These are phyloP conservation scores for Erebia ligea DNA, from an alignment of 2,888 invertebrate species.

Conservation along the genomic window DNA sequence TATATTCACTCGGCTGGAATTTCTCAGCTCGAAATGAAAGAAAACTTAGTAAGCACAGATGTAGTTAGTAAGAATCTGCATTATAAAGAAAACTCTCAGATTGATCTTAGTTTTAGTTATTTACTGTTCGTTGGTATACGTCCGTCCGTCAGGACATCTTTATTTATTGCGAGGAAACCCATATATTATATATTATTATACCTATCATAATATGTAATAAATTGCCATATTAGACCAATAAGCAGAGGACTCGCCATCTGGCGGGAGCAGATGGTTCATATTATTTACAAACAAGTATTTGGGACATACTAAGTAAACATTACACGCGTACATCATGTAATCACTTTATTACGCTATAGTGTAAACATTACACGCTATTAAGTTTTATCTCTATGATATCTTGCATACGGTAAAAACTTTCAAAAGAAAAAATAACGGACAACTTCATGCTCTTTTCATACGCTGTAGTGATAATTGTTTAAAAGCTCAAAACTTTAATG, in stretches of 20 bases:
- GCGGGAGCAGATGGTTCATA: neutral
- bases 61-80: no score
- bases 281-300: neutral
- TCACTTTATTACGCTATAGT: neutral
- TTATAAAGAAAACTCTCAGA: no score
- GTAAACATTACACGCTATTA: conserved; percentile 2
- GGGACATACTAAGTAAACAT: neutral
- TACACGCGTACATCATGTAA: neutral
- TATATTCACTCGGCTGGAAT: no score
- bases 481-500: neutral
- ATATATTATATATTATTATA: no score
- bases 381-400: neutral
- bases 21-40: no score
- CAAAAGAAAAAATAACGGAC: neutral
- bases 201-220: no score
- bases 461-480: neutral
- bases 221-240: no score
- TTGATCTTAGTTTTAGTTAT: neutral
- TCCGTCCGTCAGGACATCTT: no score
- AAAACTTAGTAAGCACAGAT: no score
- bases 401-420: neutral
- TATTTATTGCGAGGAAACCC: no score
- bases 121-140: no score
- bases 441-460: neutral
- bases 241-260: neutral